Conservation (phyloP, 2,113 vertebrate genomes). For the Capreolus pygargus region DNA sequence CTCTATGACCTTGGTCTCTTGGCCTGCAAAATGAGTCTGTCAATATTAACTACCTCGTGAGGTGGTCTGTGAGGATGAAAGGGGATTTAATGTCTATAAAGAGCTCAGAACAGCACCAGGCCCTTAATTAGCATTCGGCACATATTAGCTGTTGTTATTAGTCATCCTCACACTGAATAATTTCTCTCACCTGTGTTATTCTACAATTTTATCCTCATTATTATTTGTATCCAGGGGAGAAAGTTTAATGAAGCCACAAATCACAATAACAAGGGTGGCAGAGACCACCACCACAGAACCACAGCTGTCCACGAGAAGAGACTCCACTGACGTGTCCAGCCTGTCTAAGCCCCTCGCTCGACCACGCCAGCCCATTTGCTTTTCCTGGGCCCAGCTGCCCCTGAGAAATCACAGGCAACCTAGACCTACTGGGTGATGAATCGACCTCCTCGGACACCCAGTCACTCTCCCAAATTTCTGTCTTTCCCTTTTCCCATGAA, state of each 20-base stretch:
- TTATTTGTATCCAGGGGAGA: neutral
- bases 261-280: neutral
- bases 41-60: neutral
- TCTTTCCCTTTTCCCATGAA: neutral
- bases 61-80: neutral
- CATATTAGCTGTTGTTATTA: neutral
- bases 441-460: neutral
- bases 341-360: neutral
- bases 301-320: neutral
- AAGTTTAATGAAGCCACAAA: neutral
- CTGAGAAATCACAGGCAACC: neutral
- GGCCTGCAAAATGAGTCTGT: neutral
- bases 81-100: neutral
- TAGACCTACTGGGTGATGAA: neutral
- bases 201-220: neutral
- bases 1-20: neutral
- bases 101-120: neutral
- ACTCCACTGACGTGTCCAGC: no score
- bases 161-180: neutral
- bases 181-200: neutral
- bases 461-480: neutral
- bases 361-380: fast-evolving
- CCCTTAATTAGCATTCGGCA: neutral
- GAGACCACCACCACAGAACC: neutral
- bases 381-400: neutral